These are phyloP conservation scores for Drosophila kambysellisi DNA, from an alignment of 2,888 invertebrate species.

Conservation along the genomic window DNA sequence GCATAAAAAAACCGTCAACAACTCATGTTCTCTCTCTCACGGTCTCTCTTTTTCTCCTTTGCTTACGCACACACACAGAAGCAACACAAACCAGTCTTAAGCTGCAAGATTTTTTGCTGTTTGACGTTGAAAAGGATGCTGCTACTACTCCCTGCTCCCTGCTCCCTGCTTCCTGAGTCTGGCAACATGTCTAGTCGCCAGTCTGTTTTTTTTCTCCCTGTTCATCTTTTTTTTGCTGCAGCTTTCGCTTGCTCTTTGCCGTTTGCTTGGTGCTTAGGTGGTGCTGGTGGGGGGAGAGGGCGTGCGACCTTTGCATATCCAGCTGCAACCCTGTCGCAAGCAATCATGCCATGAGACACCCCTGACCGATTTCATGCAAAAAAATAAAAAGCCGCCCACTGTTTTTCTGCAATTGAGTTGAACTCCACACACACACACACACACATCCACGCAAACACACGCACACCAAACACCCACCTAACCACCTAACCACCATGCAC, in stretches of 20 bases:
- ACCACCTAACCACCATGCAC: background rate
- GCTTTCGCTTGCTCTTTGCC: constrained; percentile 48
- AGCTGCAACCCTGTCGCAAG: constrained; percentile 36
- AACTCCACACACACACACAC: constrained; percentile 4
- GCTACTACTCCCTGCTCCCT: constrained; percentile 21
- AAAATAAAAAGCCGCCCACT: constrained; percentile 37
- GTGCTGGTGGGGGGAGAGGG: constrained; percentile 7
- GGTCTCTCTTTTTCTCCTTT: constrained; percentile 6
- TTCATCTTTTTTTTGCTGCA: constrained; percentile 7
- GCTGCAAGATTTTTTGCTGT: constrained; percentile 44
- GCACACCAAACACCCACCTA: background rate
- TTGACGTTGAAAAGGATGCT: constrained; percentile 52
- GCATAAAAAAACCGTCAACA: constrained; percentile 16
- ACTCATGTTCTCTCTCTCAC: constrained; percentile 8
- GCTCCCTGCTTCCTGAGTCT: constrained; percentile 35
- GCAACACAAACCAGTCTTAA: constrained; percentile 55
- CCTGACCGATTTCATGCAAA: constrained; percentile 41
- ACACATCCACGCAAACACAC: background rate
- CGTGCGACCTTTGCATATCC: constrained; percentile 44
- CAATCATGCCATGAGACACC: constrained; percentile 31
- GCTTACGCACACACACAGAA: constrained; percentile 12
- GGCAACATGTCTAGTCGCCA: constrained; percentile 60
- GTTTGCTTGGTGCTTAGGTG: constrained; percentile 28
- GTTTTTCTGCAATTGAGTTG: constrained; percentile 17
- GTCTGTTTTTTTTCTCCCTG: constrained; percentile 18